These are phyloP conservation scores for Tachysurus vachellii DNA, from an alignment of 2,113 vertebrate species.

Conservation along the genomic window DNA sequence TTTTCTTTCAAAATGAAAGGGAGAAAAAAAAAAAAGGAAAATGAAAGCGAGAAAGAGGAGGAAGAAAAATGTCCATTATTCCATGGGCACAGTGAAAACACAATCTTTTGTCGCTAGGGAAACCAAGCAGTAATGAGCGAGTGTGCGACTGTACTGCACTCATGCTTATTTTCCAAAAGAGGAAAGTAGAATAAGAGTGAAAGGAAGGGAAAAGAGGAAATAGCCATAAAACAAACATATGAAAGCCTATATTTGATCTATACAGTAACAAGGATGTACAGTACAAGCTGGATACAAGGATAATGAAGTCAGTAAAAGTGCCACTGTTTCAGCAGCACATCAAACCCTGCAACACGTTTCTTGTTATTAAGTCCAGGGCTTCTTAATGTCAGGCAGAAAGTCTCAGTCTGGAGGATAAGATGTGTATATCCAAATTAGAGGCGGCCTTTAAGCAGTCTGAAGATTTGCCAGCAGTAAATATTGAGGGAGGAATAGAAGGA, in stretches of 20 bases:
- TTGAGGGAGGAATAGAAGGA: constrained; percentile 39
- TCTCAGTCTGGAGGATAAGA: constrained; percentile 8
- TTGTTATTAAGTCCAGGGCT: neutral
- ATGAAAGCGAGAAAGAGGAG: constrained; percentile 23
- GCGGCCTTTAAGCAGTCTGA: constrained; percentile 13
- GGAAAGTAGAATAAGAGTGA: constrained; percentile 1
- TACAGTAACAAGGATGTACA: constrained; percentile 29
- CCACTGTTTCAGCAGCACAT: neutral
- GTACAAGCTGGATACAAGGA: constrained; percentile 19
- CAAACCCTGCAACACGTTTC: neutral
- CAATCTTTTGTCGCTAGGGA: constrained; percentile 50
- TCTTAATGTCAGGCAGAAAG: neutral
- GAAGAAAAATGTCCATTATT: constrained; percentile 49
- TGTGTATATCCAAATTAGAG: constrained; percentile 23
- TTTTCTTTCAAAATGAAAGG: constrained; percentile 52
- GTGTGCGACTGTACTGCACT: constrained; percentile 34
- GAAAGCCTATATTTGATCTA: constrained; percentile 41
- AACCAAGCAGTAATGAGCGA: constrained; percentile 50
- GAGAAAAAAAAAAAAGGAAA: constrained; percentile 21
- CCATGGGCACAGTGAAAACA: constrained; percentile 40
- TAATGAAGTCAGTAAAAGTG: constrained; percentile 27
- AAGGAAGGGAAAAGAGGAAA: constrained; percentile 16
- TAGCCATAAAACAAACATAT: constrained; percentile 22
- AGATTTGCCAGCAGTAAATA: constrained; percentile 42
- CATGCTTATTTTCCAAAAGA: constrained; percentile 37